Conservation (phyloP, 2,888 invertebrate species). For the Hybos culiciformis region DNA sequence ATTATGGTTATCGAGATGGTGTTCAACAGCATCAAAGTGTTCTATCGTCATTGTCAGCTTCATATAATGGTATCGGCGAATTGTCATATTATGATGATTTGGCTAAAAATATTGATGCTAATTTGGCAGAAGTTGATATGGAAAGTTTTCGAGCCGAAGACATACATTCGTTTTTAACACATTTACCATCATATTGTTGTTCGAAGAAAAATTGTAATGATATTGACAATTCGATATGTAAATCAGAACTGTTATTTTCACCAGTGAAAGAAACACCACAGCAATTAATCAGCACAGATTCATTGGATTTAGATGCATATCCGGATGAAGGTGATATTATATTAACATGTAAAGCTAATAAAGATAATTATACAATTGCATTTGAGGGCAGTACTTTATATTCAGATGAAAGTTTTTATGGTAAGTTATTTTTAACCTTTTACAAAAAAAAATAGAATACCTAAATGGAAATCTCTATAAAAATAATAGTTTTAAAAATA, state of each 20-base stretch:
- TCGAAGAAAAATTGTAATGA: constrained; percentile 42
- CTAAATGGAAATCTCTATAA: neutral
- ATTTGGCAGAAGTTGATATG: constrained; percentile 89
- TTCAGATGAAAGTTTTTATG: constrained; percentile 70
- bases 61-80: constrained; percentile 58
- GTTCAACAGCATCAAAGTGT: constrained; percentile 67
- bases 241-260: constrained; percentile 80
- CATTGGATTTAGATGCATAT: constrained; percentile 69
- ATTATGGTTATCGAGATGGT: constrained; percentile 76
- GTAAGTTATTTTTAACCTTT: constrained; percentile 17
- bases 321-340: constrained; percentile 71
- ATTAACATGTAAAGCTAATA: constrained; percentile 81
- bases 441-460: neutral
- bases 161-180: constrained; percentile 70
- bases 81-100: constrained; percentile 69
- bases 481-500: neutral
- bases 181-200: constrained; percentile 59
- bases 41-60: constrained; percentile 65
- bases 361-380: constrained; percentile 90
- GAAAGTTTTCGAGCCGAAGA: constrained; percentile 86
- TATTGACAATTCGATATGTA: constrained; percentile 77
- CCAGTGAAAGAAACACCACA: constrained; percentile 77
- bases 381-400: constrained; percentile 82
- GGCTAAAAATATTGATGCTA: constrained; percentile 79
- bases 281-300: constrained; percentile 70